These are phyloP conservation scores for Ophonus ardosiacus DNA, from an alignment of 2,888 invertebrate species.

Conservation along the genomic window DNA sequence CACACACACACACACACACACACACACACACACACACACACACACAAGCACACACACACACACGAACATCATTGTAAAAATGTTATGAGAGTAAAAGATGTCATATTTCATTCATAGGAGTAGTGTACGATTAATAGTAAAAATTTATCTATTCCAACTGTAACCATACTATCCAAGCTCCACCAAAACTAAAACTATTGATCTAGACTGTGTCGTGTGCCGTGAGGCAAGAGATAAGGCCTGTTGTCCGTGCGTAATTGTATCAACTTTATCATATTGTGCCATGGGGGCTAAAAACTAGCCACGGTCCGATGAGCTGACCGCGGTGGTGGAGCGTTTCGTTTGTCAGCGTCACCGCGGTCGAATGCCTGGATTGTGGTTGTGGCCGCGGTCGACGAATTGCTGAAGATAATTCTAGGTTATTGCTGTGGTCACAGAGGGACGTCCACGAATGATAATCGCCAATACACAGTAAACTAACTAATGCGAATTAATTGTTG, in stretches of 20 bases:
- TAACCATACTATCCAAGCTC: neutral
- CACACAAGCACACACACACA: no score
- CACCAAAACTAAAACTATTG: neutral
- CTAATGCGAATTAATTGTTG: neutral
- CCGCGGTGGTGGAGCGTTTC: neutral
- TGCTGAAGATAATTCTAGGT: slow-evolving; percentile 2
- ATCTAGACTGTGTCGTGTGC: neutral
- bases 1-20: no score
- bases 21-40: no score
- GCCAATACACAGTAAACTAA: neutral
- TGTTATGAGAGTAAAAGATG: no score
- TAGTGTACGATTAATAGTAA: no score
- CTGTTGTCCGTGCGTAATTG: neutral
- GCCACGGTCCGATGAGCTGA: neutral
- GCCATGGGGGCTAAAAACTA: neutral
- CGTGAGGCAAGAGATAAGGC: neutral
- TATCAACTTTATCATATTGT: neutral
- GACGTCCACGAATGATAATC: neutral
- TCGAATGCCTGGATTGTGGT: neutral
- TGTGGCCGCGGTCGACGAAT: neutral
- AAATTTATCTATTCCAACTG: neutral
- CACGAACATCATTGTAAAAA: no score
- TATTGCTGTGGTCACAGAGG: neutral
- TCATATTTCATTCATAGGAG: no score
- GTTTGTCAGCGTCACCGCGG: neutral